These are phyloP conservation scores for Hestina assimilis DNA, from an alignment of 1,140 invertebrate genomes.

Conservation along the genomic window DNA sequence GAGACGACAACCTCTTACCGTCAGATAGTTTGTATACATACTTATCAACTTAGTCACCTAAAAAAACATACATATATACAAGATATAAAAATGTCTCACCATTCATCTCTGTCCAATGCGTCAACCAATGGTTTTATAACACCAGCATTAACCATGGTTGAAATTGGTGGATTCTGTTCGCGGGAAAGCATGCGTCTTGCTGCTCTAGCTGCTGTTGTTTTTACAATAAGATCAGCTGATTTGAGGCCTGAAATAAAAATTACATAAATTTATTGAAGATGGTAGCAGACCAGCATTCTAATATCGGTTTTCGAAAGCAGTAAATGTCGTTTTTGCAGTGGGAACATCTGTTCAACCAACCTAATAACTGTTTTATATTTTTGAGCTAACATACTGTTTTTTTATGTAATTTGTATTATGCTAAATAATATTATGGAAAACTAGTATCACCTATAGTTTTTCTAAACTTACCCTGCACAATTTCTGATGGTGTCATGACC, in stretches of 20 bases:
- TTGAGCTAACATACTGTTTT: too few relatives aligned
- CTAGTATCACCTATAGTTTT: too few relatives aligned
- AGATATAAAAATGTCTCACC: slow-evolving; percentile 76
- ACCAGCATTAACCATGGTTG: slow-evolving; percentile 91
- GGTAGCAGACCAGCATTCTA: too few relatives aligned
- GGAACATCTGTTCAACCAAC: too few relatives aligned
- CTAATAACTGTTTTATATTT: too few relatives aligned
- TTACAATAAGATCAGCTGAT: slow-evolving; percentile 80
- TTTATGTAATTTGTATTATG: too few relatives aligned
- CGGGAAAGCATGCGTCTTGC: slow-evolving; percentile 94
- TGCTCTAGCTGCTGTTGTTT: slow-evolving; percentile 84
- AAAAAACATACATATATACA: not conserved
- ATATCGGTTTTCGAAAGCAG: too few relatives aligned
- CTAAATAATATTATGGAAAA: too few relatives aligned
- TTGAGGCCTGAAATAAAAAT: slow-evolving; percentile 71
- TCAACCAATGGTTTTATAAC: slow-evolving; percentile 92
- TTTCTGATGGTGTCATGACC: slow-evolving; percentile 77
- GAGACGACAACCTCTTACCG: too few relatives aligned
- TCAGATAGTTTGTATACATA: too few relatives aligned
- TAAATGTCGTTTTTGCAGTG: too few relatives aligned
- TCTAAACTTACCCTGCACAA: slow-evolving; percentile 79
- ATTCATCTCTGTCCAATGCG: slow-evolving; percentile 84
- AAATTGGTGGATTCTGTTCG: slow-evolving; percentile 96
- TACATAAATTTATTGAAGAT: not conserved
- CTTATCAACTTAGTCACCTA: too few relatives aligned